Conservation (phyloP, 2,113 vertebrate species). For the Myotis davidii region DNA sequence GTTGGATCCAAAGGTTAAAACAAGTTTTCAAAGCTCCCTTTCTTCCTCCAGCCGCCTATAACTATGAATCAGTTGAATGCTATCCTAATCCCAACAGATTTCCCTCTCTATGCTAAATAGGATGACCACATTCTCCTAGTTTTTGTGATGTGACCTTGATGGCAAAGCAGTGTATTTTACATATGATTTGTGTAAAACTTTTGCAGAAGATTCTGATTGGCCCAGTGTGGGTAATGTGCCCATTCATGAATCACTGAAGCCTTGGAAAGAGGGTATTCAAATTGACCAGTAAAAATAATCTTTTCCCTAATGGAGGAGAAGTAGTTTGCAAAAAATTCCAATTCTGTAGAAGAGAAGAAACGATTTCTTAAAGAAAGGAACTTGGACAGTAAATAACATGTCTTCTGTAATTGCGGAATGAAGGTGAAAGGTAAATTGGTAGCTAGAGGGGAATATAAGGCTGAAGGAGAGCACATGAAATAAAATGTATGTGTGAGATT, state of each 20-base stretch:
- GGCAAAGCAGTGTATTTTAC: background rate
- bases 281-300: background rate
- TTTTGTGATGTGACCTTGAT: background rate
- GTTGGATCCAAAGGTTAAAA: background rate
- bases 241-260: background rate
- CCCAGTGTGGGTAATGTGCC: background rate
- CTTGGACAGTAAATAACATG: slow-evolving; percentile 21
- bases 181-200: background rate
- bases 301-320: background rate
- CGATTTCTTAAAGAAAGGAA: slow-evolving; percentile 34
- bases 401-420: slow-evolving; percentile 29
- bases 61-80: background rate
- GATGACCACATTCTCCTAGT: background rate
- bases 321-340: background rate
- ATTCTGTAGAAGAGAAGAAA: slow-evolving; percentile 20
- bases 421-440: slow-evolving; percentile 63
- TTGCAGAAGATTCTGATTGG: background rate
- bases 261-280: slow-evolving; percentile 22
- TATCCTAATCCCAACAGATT: background rate
- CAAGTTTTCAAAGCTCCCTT: background rate
- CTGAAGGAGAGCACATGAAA: slow-evolving; percentile 39
- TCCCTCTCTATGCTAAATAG: background rate
- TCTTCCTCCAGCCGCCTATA: background rate
- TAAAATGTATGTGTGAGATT: slow-evolving; percentile 59
- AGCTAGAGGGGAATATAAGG: slow-evolving; percentile 15